phyloP scores from a whole-genome alignment of 2,797 vertebrate species.

The Scomberomorus guttatus region DNA sequence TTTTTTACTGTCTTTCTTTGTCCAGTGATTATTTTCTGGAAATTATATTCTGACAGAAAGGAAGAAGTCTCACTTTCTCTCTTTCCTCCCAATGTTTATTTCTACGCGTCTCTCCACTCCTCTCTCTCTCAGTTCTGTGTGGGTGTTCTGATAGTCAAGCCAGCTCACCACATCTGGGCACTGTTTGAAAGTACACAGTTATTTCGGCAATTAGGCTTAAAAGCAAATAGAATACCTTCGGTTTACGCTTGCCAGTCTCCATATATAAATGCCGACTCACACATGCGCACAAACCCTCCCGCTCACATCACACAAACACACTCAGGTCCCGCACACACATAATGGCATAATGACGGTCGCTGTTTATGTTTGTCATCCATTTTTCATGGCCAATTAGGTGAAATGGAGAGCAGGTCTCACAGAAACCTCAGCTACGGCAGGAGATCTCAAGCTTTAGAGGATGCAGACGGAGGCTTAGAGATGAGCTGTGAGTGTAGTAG shows the following conservation, averaged over 20 bases:
- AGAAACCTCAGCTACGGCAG: conserved; percentile 56
- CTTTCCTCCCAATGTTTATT: conserved; percentile 25
- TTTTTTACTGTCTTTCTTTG: neutral
- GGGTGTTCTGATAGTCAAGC: conserved; percentile 60
- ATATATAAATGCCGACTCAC: conserved; percentile 40
- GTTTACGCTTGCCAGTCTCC: conserved; percentile 58
- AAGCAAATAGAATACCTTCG: conserved; percentile 68
- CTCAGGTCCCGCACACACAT: conserved; percentile 22
- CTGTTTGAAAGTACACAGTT: conserved; percentile 75
- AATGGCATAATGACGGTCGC: conserved; percentile 57
- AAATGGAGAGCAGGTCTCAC: conserved; percentile 64
- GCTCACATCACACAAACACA: conserved; percentile 33
- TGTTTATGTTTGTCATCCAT: conserved; percentile 79
- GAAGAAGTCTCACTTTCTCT: conserved; percentile 33
- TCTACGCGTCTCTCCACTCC: conserved; percentile 10
- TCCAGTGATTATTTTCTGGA: conserved; percentile 42
- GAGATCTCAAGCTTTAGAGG: conserved; percentile 49
- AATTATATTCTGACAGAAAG: conserved; percentile 7
- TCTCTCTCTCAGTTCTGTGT: conserved; percentile 43
- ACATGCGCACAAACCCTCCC: conserved; percentile 13
- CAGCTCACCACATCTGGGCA: conserved; percentile 74
- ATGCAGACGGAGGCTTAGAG: conserved; percentile 34
- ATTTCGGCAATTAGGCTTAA: conserved; percentile 76
- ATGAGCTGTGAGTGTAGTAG: conserved; percentile 33
- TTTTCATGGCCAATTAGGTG: conserved; percentile 78